phyloP scores from a whole-genome alignment of 2,113 vertebrate genomes.

The Scytalopus superciliaris region DNA sequence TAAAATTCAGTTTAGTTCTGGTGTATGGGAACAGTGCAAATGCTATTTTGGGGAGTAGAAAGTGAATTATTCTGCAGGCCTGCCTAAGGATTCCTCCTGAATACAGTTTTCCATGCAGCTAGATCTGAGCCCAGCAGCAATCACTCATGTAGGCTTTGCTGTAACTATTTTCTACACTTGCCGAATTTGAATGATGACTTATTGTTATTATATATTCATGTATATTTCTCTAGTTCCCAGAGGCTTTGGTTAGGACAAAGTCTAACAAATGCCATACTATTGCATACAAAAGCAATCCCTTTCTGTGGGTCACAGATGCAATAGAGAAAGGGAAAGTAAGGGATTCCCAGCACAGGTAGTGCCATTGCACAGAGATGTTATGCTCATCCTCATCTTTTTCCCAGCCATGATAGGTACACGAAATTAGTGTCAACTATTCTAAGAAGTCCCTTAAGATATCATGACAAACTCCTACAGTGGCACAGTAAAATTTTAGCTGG shows the following conservation, averaged over 20 bases:
- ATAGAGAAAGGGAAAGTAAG: neutral
- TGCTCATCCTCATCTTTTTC: neutral
- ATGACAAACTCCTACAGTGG: neutral
- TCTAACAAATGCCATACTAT: neutral
- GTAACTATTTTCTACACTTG: neutral
- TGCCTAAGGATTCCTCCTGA: neutral
- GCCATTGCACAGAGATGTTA: neutral
- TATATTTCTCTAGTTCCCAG: neutral
- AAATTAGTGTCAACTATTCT: neutral
- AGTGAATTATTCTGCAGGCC: conserved; percentile 12
- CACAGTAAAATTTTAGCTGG: neutral
- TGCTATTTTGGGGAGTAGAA: conserved; percentile 6
- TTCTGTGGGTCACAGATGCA: neutral
- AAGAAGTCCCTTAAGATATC: neutral
- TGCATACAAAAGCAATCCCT: neutral
- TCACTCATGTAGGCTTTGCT: neutral
- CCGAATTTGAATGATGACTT: neutral
- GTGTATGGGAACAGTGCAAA: neutral
- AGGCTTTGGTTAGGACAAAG: neutral
- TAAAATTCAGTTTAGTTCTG: conserved; percentile 48
- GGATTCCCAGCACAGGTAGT: neutral
- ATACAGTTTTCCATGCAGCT: neutral
- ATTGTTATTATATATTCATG: neutral
- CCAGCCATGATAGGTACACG: neutral
- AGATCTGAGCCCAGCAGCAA: neutral